Base-by-base conservation (phyloP, 2,113 vertebrate genomes). In the Myodes glareolus region DNA sequence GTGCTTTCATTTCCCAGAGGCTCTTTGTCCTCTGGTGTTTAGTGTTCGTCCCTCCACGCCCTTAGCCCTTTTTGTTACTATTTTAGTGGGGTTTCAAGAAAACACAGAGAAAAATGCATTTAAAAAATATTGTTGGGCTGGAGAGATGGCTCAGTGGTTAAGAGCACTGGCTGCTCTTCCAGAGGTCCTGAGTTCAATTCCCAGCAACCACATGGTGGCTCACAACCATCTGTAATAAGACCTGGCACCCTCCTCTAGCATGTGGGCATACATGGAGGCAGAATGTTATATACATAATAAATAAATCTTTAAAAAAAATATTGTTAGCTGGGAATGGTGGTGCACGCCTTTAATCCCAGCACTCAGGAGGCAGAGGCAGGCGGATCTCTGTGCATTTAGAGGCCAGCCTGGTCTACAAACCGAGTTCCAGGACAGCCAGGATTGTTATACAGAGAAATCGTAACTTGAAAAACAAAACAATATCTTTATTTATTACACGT, bases 31-130 rank as follows among this genome's bases (percentile, higher is more conserved):
- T 33, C 9, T 45, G 17, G 13, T 85, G 2, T 93, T 92, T 65
- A 27, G 21, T 65, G 75, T 25, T 36, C 10, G 19, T 86, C 33
- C 82, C 19, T 27, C 63, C 4, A 36, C 29, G 47, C 2, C 36
- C 9, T 77, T 93, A 72, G 33, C 12, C 16, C 42, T 72, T 94
- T 87, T 87, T 77, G 42, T 77, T 81, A 42, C 91, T 11, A 93
- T 89, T 81, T 95, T 91, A 95, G 72, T 94, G 70, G 63, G 70
- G 36, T 70, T 90, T 63, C 27, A 76, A n/a, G 73, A 89, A 88
- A 16, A 75, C 65, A 3, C 5, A 85, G 61, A 72, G 88, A 85
- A 80, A 86, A 94, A n/a, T 65, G 23, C 45, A 68, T 70, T 95
- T 95, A 55, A 68, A 88, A 58, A 63, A 7, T 90, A 63, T 10